Conservation (phyloP, 2,797 vertebrate genomes). For the Philypnodon macrostomus region DNA sequence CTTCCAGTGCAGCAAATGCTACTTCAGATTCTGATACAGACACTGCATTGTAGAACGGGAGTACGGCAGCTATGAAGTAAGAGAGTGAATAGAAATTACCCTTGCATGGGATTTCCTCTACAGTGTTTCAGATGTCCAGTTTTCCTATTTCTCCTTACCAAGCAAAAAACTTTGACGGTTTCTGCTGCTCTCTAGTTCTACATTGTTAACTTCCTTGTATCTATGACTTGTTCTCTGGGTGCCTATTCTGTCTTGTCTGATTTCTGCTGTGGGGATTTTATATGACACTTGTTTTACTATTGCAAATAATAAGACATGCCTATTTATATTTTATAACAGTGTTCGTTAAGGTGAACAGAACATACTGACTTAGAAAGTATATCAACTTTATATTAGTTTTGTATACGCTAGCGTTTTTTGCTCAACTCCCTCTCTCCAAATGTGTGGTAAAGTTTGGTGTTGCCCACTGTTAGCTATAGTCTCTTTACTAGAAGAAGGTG, state of each 20-base stretch:
- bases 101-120: slow-evolving; percentile 65
- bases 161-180: slow-evolving; percentile 26
- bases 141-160: slow-evolving; percentile 38
- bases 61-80: slow-evolving; percentile 70
- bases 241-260: slow-evolving; percentile 14
- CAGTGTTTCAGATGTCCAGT: slow-evolving; percentile 53
- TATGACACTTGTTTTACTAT: slow-evolving; percentile 25
- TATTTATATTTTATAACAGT: slow-evolving; percentile 1
- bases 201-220: slow-evolving; percentile 30
- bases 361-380: neutral
- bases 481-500: neutral
- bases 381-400: slow-evolving; percentile 3
- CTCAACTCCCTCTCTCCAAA: neutral
- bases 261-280: slow-evolving; percentile 33
- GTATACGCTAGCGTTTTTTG: neutral
- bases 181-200: slow-evolving; percentile 28
- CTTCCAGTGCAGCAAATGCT: slow-evolving; percentile 32
- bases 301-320: neutral
- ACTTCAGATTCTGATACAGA: slow-evolving; percentile 60
- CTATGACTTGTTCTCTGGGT: slow-evolving; percentile 34
- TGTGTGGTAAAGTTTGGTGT: slow-evolving; percentile 1
- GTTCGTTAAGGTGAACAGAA: neutral
- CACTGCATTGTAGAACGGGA: slow-evolving; percentile 66
- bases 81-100: slow-evolving; percentile 62
- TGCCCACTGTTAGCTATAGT: neutral